Evolutionary conservation across 2,888 invertebrate species (phyloP).

Genomic region (Hemicrepidius hirtus): DNA sequence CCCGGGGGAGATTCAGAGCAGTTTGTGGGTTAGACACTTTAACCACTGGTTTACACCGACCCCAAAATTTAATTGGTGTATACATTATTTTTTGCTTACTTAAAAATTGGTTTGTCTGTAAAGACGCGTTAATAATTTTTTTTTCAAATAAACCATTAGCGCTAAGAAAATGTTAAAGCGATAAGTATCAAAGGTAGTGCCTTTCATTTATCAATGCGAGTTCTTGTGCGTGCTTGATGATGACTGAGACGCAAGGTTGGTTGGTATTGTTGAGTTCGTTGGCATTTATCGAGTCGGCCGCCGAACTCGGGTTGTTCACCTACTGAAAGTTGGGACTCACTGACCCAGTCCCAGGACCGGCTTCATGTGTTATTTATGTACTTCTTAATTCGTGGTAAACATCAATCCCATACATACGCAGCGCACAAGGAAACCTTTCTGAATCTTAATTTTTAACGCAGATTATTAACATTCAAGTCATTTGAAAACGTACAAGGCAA

Average conservation of each 20-base stretch:
- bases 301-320: constrained; percentile 67
- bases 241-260: constrained; percentile 35
- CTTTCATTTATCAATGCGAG: constrained; percentile 14
- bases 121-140: too few species aligned
- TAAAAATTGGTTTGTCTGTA: too few species aligned
- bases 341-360: constrained; percentile 60
- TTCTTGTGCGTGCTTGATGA: constrained; percentile 32
- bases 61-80: too few species aligned
- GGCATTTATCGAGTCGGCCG: constrained; percentile 65
- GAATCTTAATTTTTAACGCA: background rate
- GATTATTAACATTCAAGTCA: too few species aligned
- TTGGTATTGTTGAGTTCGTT: constrained; percentile 63
- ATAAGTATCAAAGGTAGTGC: background rate
- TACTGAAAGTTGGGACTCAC: constrained; percentile 67
- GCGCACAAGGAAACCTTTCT: constrained; percentile 2
- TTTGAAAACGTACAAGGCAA: too few species aligned
- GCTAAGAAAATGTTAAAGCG: background rate
- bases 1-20: too few species aligned
- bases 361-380: constrained; percentile 32
- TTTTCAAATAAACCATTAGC: too few species aligned
- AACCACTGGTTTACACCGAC: too few species aligned
- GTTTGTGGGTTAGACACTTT: too few species aligned
- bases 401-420: too few species aligned
- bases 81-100: too few species aligned
- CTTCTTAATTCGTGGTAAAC: constrained; percentile 11